phyloP scores from a whole-genome alignment of 2,888 invertebrate genomes.

The Alloscopus bannaensis region DNA sequence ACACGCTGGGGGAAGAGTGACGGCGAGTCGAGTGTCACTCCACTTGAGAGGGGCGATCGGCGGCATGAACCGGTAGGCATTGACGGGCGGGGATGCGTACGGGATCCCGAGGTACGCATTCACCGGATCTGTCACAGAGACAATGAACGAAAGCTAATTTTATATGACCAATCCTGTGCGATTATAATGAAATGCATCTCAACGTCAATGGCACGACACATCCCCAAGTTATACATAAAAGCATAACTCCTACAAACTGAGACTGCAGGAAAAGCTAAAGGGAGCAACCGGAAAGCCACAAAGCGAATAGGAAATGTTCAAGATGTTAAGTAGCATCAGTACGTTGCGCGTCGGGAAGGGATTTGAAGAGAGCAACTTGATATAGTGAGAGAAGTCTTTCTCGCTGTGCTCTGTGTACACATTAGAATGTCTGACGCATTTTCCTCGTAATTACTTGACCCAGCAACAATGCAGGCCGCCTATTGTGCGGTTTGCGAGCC shows the following conservation, averaged over 20 bases:
- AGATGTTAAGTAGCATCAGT: too few relatives aligned
- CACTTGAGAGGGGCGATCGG: slow-evolving; percentile 72
- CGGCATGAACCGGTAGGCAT: slow-evolving; percentile 72
- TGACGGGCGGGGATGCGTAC: slow-evolving; percentile 71
- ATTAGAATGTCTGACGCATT: slow-evolving; percentile 25
- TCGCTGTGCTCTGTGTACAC: not conserved
- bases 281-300: too few relatives aligned
- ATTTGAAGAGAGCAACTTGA: too few relatives aligned
- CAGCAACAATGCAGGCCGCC: not conserved
- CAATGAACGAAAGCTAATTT: slow-evolving; percentile 30
- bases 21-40: slow-evolving; percentile 68
- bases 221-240: too few relatives aligned
- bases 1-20: slow-evolving; percentile 70
- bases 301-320: too few relatives aligned
- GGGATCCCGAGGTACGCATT: slow-evolving; percentile 71
- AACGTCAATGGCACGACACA: too few relatives aligned
- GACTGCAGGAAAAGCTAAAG: too few relatives aligned
- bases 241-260: too few relatives aligned
- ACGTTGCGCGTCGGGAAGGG: too few relatives aligned
- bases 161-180: not conserved
- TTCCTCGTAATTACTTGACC: slow-evolving; percentile 36
- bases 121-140: slow-evolving; percentile 67
- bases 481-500: slow-evolving; percentile 31
- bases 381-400: too few relatives aligned
- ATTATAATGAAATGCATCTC: too few relatives aligned